A percentile compares a stretch with the other conserved stretches of the same genome.
Conservation (phyloP, 2,888 invertebrate species). For the Drosophila mettleri region DNA sequence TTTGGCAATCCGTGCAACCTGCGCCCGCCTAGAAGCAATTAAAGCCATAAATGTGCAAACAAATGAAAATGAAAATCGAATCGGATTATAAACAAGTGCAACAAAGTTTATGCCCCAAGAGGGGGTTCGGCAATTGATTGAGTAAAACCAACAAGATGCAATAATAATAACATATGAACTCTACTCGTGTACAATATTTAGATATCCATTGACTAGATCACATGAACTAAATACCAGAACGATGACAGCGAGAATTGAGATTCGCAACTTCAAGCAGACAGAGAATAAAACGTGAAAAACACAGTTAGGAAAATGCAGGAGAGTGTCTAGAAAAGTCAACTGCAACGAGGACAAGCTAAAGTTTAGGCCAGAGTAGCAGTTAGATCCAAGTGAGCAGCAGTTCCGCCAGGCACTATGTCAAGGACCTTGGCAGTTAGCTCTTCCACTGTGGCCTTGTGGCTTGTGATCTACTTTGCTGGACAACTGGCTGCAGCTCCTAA, state of each 20-base stretch:
- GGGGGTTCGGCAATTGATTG: background rate
- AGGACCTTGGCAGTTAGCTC: constrained; percentile 21
- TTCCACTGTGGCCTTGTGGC: constrained; percentile 12
- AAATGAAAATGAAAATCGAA: constrained; percentile 25
- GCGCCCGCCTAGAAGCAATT: constrained; percentile 60
- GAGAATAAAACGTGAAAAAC: constrained; percentile 30
- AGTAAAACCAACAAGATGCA: background rate
- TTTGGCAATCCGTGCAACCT: constrained; percentile 41
- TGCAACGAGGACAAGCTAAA: constrained; percentile 24
- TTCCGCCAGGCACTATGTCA: constrained; percentile 29
- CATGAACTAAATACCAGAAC: constrained; percentile 28
- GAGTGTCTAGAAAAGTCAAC: constrained; percentile 31
- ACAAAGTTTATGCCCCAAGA: constrained; percentile 6
- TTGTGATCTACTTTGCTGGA: constrained; percentile 9
- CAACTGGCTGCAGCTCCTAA: constrained; percentile 15
- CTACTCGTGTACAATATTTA: background rate
- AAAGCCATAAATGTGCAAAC: constrained; percentile 46
- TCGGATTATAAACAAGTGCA: constrained; percentile 59
- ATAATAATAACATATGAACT: constrained; percentile 2
- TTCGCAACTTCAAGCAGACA: constrained; percentile 27
- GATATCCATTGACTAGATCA: constrained; percentile 21
- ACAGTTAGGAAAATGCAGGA: constrained; percentile 38
- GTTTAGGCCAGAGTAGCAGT: constrained; percentile 4
- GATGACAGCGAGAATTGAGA: constrained; percentile 44
- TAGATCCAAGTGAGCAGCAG: constrained; percentile 6